These are phyloP conservation scores for Mesocricetus auratus DNA, from an alignment of 2,113 vertebrate genomes.

Conservation along the genomic window DNA sequence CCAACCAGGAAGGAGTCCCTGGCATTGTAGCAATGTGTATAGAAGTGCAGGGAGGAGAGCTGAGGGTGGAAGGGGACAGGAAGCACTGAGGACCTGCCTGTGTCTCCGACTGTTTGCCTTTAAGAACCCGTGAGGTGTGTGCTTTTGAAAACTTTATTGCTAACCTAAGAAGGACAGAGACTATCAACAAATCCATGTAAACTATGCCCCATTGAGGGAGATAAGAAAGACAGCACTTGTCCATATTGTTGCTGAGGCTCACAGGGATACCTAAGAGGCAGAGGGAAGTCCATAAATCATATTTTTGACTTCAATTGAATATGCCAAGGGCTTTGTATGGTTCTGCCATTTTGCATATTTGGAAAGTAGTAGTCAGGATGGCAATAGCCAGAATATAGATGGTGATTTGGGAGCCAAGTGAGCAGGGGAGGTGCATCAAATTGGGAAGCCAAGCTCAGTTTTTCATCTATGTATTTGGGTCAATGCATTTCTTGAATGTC, in stretches of 20 bases:
- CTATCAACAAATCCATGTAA: background rate
- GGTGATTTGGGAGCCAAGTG: background rate
- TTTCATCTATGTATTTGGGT: background rate
- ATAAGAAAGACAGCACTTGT: background rate
- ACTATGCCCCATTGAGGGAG: background rate
- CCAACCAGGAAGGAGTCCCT: background rate
- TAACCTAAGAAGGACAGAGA: background rate
- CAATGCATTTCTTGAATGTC: background rate
- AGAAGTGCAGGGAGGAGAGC: fast-evolving
- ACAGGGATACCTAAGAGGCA: background rate
- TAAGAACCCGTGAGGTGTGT: background rate
- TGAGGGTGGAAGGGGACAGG: too few species aligned
- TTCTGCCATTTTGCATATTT: background rate
- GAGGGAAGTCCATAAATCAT: background rate
- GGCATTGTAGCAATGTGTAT: background rate
- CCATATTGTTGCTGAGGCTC: background rate
- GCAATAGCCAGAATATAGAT: background rate
- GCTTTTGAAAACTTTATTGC: background rate
- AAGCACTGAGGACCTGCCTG: background rate
- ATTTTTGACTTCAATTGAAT: background rate
- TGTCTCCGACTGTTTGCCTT: background rate
- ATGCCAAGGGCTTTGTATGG: background rate
- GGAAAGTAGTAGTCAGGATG: background rate
- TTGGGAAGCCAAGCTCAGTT: background rate
- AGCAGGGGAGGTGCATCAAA: background rate